Base-by-base conservation (phyloP, 53 echinoderm and acorn worm species). In the Hippasteria phrygiana region DNA sequence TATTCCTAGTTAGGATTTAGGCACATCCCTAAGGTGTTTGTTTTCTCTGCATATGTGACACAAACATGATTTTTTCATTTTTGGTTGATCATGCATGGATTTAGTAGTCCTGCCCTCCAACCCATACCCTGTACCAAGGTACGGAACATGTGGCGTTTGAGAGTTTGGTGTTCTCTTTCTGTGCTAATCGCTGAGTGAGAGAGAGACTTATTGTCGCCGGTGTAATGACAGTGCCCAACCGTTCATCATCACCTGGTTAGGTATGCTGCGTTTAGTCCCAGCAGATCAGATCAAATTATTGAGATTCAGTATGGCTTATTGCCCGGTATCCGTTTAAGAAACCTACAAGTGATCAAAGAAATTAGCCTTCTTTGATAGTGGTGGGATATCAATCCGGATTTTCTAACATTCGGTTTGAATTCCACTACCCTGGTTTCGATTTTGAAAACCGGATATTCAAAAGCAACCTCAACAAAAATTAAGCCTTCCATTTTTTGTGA, bases 21-120 rank as follows among this genome's bases (percentile, higher is more conserved):
- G 4, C 8, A 66, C 3, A 8, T 32, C 67, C 67, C 35, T 28
- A 33, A 28, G 67, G 67, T 20, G 5, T 32, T 32, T 29, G 4
- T 32, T 9, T 16, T 55, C 17, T 29, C n/a, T n/a, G 78, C 56
- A 13, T 38, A 10, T 26, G 28, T 27, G 27, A 11, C 54, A 54
- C 11, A 9, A 55, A 38, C 78, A 59, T 78, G 28, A 56, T 59
- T 55, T 78, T 39, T 38, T 55, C 37, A 55, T 78, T 75, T 18
- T 27, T n/a, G n/a, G 34, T 10, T 0, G 51, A 51, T 50, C 33
- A 31, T 76, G 36, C 5, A 50, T 47, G 32, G 9, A 53, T 48
- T 76, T 76, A 62, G 18, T 22, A 10, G 35, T 29, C 33, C 14
- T 50, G 51, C 76, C 48, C 76, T 76, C 29, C 33, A 56, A 54